These are phyloP conservation scores for Ctenodactylus gundi DNA, from an alignment of 2,113 vertebrate species.

Conservation along the genomic window DNA sequence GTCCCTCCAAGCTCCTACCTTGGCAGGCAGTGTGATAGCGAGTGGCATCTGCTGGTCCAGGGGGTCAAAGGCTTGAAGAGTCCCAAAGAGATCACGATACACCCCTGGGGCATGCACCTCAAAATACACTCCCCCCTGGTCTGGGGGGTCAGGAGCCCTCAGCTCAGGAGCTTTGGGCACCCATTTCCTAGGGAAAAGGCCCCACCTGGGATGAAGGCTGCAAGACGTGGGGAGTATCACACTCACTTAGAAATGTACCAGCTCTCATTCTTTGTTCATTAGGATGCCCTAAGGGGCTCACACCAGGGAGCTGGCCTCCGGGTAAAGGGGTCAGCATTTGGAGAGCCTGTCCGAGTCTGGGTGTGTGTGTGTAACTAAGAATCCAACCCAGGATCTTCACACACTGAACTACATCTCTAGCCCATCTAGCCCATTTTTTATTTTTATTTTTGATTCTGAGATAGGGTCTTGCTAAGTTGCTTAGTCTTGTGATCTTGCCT, in stretches of 20 bases:
- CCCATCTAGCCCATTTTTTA: too few relatives aligned
- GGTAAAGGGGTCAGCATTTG: background rate
- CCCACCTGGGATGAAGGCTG: slow-evolving; percentile 26
- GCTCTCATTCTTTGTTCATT: background rate
- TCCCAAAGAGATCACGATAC: slow-evolving; percentile 84
- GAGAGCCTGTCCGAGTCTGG: background rate
- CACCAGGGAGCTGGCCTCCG: background rate
- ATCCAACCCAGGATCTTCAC: too few relatives aligned
- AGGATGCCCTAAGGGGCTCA: background rate
- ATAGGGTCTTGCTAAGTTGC: too few relatives aligned
- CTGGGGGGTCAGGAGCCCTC: slow-evolving; percentile 72
- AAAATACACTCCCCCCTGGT: slow-evolving; percentile 80
- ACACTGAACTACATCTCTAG: too few relatives aligned
- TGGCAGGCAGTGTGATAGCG: slow-evolving; percentile 79
- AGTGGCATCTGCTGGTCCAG: slow-evolving; percentile 79
- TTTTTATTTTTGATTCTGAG: too few relatives aligned
- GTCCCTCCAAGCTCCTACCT: slow-evolving; percentile 74
- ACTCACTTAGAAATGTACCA: background rate
- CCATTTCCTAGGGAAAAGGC: slow-evolving; percentile 52
- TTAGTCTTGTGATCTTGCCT: too few relatives aligned
- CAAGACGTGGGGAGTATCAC: background rate
- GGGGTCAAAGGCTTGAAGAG: slow-evolving; percentile 80
- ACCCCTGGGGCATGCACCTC: slow-evolving; percentile 82
- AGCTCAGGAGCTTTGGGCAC: slow-evolving; percentile 71
- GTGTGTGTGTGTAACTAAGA: background rate